phyloP scores from a whole-genome alignment of 37 sponge, comb jelly and placozoan species.

The Spongilla lacustris region DNA sequence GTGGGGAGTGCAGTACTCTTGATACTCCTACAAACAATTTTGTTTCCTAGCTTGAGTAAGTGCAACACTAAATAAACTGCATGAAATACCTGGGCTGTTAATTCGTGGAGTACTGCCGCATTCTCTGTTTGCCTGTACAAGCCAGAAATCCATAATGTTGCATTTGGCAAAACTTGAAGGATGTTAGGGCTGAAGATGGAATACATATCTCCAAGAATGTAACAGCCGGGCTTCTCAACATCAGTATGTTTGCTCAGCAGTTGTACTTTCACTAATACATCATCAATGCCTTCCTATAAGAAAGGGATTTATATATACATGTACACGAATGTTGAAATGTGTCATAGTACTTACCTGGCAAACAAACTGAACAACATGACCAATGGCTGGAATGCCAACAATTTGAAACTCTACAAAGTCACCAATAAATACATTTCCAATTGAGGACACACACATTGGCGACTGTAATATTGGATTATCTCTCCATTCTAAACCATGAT shows the following conservation, averaged over 20 bases:
- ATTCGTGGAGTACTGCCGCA: neutral
- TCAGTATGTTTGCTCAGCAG: neutral
- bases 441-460: neutral
- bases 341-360: neutral
- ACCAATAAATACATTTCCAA: neutral
- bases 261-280: neutral
- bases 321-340: neutral
- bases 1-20: slow-evolving; percentile 1
- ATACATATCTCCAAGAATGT: neutral
- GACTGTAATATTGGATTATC: slow-evolving; percentile 1
- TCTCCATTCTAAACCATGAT: neutral
- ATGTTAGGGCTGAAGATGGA: neutral
- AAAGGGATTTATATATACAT: neutral
- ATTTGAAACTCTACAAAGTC: neutral
- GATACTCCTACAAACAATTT: neutral
- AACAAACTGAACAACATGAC: slow-evolving; percentile 1
- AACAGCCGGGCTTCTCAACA: neutral
- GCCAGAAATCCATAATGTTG: neutral
- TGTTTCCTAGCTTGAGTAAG: slow-evolving; percentile 1
- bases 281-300: slow-evolving; percentile 1
- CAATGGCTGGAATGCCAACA: slow-evolving; percentile 1
- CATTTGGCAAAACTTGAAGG: neutral
- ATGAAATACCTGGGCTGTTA: neutral
- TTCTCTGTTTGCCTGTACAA: neutral
- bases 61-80: neutral